Evolutionary conservation across 1,140 invertebrate genomes (phyloP), one percentile per base, ranked within the genome.

Genomic region (Drepana arcuata): DNA sequence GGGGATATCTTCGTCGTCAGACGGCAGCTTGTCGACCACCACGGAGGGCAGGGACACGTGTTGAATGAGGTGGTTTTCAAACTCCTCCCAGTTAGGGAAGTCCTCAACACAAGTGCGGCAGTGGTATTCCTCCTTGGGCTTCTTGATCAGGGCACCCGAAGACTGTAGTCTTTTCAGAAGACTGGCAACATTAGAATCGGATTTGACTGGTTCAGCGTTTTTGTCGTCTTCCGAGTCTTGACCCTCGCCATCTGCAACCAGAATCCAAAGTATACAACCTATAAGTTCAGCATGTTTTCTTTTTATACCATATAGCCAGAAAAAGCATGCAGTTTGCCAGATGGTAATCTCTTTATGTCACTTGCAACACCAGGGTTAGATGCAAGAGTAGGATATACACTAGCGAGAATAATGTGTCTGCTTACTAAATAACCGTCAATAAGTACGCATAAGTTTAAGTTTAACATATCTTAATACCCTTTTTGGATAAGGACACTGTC

Each of bases 1-100:
- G 41, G 64, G 43, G 18, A 28, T 50, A 30, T 74, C 64, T 51
- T 79, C 74, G 41, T 73, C 70, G 62, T 81, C 77, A 9, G 77
- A 78, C 33, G 65, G 74, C 66, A 77, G 70, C 42, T 66, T 72
- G 39, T 67, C 58, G 18, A 77, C 36, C 35, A 77, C 51, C 28
- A 78, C 49, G 1, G 52, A 63, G 18, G 77, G 74, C 29, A 73
- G 38, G 0, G 74, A 77, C 18, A 81, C 69, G 62, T 81, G 77
- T 35, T 66, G 55, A 28, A 77, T 59, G 4, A 79, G 42, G 55
- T 81, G 77, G 21, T 69, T 65, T 34, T 79, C 65, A 50, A 73
- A 33, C 2, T 67, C 59, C 26, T 65, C 68, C 63, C 69, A 74
- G 47, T 63, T 42, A 10, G 30, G 29, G 41, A 65, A 79, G 16